Evolutionary conservation across 2,113 vertebrate genomes (phyloP).

Genomic region (Echinops telfairi): DNA sequence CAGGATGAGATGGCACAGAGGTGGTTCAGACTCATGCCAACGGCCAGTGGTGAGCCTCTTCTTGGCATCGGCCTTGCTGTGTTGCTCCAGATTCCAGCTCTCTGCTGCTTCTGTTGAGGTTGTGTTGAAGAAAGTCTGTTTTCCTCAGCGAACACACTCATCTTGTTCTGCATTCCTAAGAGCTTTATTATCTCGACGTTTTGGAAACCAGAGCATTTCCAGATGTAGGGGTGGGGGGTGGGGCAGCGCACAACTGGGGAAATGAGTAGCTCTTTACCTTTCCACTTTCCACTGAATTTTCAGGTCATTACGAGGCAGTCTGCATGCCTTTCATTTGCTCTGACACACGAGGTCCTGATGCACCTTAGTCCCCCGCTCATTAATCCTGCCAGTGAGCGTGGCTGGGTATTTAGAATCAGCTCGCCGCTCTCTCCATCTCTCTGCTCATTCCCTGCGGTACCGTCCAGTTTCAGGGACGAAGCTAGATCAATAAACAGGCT

Average conservation of each 20-base stretch:
- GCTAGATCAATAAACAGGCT: slow-evolving; percentile 83
- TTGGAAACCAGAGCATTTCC: slow-evolving; percentile 48
- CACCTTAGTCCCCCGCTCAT: slow-evolving; percentile 64
- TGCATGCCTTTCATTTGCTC: slow-evolving; percentile 63
- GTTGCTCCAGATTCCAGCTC: background rate
- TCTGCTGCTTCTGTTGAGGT: background rate
- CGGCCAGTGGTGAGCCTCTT: background rate
- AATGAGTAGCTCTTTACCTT: slow-evolving; percentile 8
- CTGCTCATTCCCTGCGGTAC: slow-evolving; percentile 71
- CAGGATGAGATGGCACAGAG: rapidly evolving
- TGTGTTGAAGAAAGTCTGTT: background rate
- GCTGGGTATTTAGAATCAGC: slow-evolving; percentile 77
- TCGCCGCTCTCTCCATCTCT: slow-evolving; percentile 40
- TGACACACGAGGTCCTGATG: slow-evolving; percentile 59
- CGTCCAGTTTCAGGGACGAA: slow-evolving; percentile 81
- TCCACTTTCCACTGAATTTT: slow-evolving; percentile 7
- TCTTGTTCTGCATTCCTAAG: slow-evolving; percentile 32
- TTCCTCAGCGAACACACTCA: background rate
- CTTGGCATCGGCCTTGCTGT: background rate
- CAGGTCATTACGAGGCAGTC: slow-evolving; percentile 19
- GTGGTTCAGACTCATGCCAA: background rate
- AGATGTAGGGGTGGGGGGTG: slow-evolving; percentile 54
- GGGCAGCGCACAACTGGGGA: background rate
- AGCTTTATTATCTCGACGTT: slow-evolving; percentile 55
- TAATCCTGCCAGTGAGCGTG: slow-evolving; percentile 81